Conservation (phyloP, 2,888 invertebrate species). For the Dascillus cervinus region DNA sequence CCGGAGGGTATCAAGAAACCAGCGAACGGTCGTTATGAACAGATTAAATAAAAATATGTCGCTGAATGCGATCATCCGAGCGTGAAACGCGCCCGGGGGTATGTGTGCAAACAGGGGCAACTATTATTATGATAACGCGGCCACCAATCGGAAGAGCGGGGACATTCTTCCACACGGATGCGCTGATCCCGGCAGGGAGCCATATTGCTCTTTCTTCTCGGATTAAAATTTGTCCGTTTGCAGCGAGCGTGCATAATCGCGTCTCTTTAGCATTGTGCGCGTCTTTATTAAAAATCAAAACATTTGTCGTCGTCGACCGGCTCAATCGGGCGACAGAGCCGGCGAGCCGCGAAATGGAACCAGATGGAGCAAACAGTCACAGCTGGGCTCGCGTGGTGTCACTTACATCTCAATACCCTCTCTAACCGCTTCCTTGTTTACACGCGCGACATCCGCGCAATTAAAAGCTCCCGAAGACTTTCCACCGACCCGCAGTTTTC, state of each 20-base stretch:
- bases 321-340: conserved; percentile 26
- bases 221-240: conserved; percentile 29
- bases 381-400: conserved; percentile 36
- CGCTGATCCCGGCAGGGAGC: conserved; percentile 26
- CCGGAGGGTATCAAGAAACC: conserved; percentile 18
- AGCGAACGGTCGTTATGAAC: conserved; percentile 25
- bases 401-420: conserved; percentile 37
- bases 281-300: conserved; percentile 32
- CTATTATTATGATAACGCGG: conserved; percentile 39
- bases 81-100: conserved; percentile 35
- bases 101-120: conserved; percentile 22
- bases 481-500: conserved; percentile 1
- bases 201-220: conserved; percentile 26
- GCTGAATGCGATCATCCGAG: conserved; percentile 27
- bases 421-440: conserved; percentile 34
- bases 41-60: conserved; percentile 32
- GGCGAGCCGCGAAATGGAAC: conserved; percentile 39
- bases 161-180: conserved; percentile 38
- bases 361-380: conserved; percentile 40
- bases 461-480: conserved; percentile 23
- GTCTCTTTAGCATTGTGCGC: conserved; percentile 21
- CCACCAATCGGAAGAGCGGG: conserved; percentile 32
- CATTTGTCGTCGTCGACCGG: conserved; percentile 23
- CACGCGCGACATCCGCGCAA: conserved; percentile 34
- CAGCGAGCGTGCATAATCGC: conserved; percentile 28